Conservation (phyloP, 2,113 vertebrate species). For the Gavialis gangeticus region DNA sequence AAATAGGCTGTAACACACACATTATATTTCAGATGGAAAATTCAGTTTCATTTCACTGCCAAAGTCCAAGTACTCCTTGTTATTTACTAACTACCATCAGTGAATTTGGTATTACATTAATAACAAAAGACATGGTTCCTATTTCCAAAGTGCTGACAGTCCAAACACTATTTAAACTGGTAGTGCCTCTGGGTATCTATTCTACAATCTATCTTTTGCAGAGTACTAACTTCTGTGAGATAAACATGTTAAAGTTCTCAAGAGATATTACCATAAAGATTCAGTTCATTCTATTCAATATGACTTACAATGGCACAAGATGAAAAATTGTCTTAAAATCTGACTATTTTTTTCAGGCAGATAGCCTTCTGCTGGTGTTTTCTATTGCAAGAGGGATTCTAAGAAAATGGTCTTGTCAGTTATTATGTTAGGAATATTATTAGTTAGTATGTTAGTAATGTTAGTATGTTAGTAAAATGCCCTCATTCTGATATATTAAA, state of each 20-base stretch:
- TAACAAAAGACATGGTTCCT: neutral
- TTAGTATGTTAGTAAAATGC: neutral
- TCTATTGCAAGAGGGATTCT: neutral
- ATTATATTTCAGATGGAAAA: neutral
- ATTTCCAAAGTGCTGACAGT: neutral
- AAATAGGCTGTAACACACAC: neutral
- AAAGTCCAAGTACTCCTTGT: accelerated
- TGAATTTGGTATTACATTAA: neutral
- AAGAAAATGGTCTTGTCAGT: neutral
- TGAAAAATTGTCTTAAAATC: neutral
- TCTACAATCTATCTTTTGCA: neutral
- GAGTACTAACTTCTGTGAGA: neutral
- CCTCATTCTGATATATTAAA: neutral
- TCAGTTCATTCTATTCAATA: neutral
- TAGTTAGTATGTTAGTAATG: too few relatives aligned
- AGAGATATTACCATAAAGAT: neutral
- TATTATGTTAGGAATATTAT: neutral
- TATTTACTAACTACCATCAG: neutral
- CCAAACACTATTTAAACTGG: neutral
- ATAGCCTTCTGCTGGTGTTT: neutral
- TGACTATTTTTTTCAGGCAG: neutral
- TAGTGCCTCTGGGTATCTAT: neutral
- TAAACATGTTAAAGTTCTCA: neutral
- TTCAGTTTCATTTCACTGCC: neutral
- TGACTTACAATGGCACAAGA: neutral